phyloP scores from a whole-genome alignment of 2,797 vertebrate species.

The Delichon dasypus region DNA sequence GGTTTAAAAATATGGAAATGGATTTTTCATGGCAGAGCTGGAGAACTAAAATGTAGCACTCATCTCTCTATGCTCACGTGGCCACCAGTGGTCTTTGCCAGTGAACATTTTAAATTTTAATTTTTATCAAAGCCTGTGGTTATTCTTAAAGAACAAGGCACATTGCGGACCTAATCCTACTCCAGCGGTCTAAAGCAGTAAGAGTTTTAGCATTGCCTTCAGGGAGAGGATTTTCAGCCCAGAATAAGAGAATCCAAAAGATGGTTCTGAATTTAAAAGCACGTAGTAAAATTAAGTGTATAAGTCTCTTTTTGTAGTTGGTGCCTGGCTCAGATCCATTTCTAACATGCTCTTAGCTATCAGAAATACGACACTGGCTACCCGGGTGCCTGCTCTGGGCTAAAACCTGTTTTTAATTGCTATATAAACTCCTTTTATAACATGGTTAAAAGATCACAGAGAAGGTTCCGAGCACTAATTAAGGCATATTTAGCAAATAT shows the following conservation, averaged over 20 bases:
- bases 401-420: slow-evolving; percentile 50
- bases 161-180: neutral
- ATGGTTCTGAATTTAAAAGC: neutral
- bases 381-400: neutral
- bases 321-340: slow-evolving; percentile 23
- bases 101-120: neutral
- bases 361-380: slow-evolving; percentile 19
- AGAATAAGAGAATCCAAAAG: neutral
- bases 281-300: neutral
- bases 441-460: slow-evolving; percentile 35
- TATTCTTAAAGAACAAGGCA: neutral
- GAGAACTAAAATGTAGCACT: neutral
- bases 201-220: neutral
- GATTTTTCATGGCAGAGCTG: neutral
- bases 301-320: neutral
- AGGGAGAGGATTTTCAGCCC: neutral
- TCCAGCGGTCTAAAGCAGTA: neutral
- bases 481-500: slow-evolving; percentile 49
- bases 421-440: slow-evolving; percentile 32
- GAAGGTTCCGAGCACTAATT: neutral
- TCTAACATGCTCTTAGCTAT: slow-evolving; percentile 13
- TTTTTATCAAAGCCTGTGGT: neutral
- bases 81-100: neutral
- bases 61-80: neutral
- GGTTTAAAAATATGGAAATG: neutral